Evolutionary conservation across 2,797 vertebrate species (phyloP), one percentile per base, ranked within the genome.

Genomic region (Rhinatrema bivittatum): DNA sequence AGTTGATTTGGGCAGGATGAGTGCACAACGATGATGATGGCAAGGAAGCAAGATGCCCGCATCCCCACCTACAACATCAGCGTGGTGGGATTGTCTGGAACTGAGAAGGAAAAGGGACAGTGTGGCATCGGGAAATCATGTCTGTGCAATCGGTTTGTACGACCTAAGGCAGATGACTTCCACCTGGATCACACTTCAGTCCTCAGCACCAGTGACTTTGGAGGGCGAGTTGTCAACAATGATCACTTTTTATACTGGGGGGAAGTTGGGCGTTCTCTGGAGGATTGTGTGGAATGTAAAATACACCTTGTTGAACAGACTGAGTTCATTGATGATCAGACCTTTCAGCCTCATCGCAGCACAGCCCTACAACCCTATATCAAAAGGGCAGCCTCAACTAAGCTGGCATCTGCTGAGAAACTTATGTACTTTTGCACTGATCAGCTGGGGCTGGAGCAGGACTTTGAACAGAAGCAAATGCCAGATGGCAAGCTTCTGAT

Each of bases 401-500:
- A 99, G 59, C 66, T 99, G 33, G 93, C 94, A 1, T 98, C 96
- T 1, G 96, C 96, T 4, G 96, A 99, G 63, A 99, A 99, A 53
- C 86, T 99, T 32, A 99, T 99, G 96, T 99, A 99, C 68, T 97
- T 99, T 76, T 99, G 96, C 79, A 99, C 94, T 27, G 96, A 99
- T 68, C 96, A 99, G 78, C 74, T 99, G 20, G 96, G 96, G 1
- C 65, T 99, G 64, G 96, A 99, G 56, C 96, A 99, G 78, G 96
- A 99, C 86, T 99, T 99, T 70, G 94, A 99, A 59, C 96, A 99
- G 71, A 99, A 99, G 53, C 96, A 99, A 68, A 99, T 99, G 94
- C 93, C 93, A 0, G 96, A 99, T 27, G 96, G 96, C 29, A 99
- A 99, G 61, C 76, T 99, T 16, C 76, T 86, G 44, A 76, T 94